Base-by-base conservation (phyloP, 2,888 invertebrate genomes). In the Agrochola lychnidis region DNA sequence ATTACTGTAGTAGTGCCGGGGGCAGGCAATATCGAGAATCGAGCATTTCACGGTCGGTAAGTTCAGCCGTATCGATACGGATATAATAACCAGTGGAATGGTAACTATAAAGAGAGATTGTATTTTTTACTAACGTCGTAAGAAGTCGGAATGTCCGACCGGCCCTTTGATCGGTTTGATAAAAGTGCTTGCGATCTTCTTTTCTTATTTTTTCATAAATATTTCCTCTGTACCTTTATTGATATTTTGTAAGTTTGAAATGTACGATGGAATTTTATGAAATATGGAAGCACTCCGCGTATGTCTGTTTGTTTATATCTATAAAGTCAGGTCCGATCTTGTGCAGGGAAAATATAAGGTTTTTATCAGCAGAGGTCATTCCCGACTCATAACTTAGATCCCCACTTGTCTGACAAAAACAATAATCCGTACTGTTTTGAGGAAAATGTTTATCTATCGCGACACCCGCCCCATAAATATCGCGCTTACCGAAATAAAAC, bases 61-160 rank as follows among this genome's bases (percentile, higher is more conserved):
- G 94, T 93, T 93, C 91, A 91, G 92, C 93, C 94, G 94, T 95
- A 95, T 95, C 96, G 95, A 94, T 94, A 95, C 95, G 95, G 95
- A 95, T 95, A 95, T 95, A 96, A 96, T 96, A 96, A 96, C 96
- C 96, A 96, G 94, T 94, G 95, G 93, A 96, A 96, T 96, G 95
- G 95, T 96, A 96, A 96, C 96, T 96, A 96, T 96, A 96, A 96
- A 96, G 96, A 94, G 93, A 96, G 96, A 96, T 96, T 96, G 96
- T 96, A 95, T 96, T 96, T 96, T 96, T 96, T 96, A 96, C 95
- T 96, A 96, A 95, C 96, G 95, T 96, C 96, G 94, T 96, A 96
- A 96, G 96, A 94, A 95, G 93, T 96, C 93, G 96, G 96, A 96
- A 96, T 95, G 96, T 93, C 94, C 94, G 95, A 92, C 93, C 94